Base-by-base conservation (phyloP, 2,888 invertebrate species). In the Dynastes hyllus region DNA sequence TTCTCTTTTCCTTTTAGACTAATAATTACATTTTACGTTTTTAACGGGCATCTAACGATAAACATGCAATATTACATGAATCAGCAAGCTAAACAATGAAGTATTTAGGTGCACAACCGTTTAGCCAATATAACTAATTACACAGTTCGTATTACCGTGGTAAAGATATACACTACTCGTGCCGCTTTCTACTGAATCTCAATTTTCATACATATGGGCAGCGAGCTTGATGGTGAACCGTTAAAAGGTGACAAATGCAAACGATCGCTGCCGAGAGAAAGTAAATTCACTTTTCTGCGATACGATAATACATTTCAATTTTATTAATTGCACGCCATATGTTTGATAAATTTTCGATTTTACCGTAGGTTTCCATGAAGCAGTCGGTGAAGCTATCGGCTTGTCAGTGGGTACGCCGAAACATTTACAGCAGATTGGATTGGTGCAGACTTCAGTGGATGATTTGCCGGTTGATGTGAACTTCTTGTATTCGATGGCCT, bases 331-430 rank as follows among this genome's bases (percentile, higher is more conserved):
- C 61, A 9, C 45, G 27, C 73, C 73, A 75, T 75, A 61, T 75
- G 73, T 63, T 75, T 45, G 32, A 37, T 37, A 16, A 13, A 5
- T 37, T 58, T 58, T 9, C 37, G 37, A 29, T 45, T 45, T 61
- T n/a, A 16, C 69, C 69, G 73, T 90, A 93, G 97, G 96, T 83
- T 97, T 98, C 87, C 97, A 98, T 87, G 97, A 98, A 89, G 97
- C 97, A 0, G 92, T 97, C 16, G 97, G 97, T 0, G 97, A 98
- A 89, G 94, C 96, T 0, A 93, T 98, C 37, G 95, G 96, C 0
- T 90, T 98, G 0, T 96, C 97, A 0, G 94, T 96, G 0, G 92
- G 94, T 0, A 96, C 97, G 0, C 96, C 97, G 0, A 93, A 93
- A 79, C 97, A 98, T 87, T 92, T 97, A 6, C 95, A 96, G 85